These are phyloP conservation scores for Spodoptera exigua DNA, from an alignment of 2,888 invertebrate species.

Conservation along the genomic window DNA sequence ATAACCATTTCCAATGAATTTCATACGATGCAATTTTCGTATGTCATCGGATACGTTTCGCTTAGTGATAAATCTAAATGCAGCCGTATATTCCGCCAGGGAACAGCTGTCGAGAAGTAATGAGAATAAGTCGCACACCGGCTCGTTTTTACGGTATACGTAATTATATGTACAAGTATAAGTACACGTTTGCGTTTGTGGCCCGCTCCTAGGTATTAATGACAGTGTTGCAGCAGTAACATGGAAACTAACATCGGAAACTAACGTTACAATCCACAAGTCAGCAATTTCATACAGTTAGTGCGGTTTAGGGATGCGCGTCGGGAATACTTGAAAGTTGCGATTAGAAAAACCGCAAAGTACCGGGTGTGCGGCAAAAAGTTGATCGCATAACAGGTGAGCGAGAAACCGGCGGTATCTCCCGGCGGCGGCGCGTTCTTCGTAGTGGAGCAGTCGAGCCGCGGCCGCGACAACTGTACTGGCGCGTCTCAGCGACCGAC, in stretches of 20 bases:
- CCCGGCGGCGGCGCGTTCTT: slow-evolving; percentile 47
- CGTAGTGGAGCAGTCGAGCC: slow-evolving; percentile 23
- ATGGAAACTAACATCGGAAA: slow-evolving; percentile 51
- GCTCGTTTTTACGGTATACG: slow-evolving; percentile 57
- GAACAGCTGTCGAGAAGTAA: slow-evolving; percentile 59
- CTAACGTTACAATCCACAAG: slow-evolving; percentile 63
- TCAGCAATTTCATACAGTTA: slow-evolving; percentile 77
- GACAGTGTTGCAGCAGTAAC: slow-evolving; percentile 66
- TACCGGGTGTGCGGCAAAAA: slow-evolving; percentile 70
- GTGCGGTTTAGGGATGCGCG: slow-evolving; percentile 74
- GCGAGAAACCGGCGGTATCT: slow-evolving; percentile 62
- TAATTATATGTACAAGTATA: slow-evolving; percentile 62
- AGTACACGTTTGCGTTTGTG: slow-evolving; percentile 62
- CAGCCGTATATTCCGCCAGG: slow-evolving; percentile 54
- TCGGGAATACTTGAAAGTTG: slow-evolving; percentile 69
- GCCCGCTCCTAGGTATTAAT: slow-evolving; percentile 72
- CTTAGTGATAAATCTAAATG: slow-evolving; percentile 54
- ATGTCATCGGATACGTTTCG: slow-evolving; percentile 56
- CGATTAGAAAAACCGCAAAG: slow-evolving; percentile 75
- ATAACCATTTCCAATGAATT: slow-evolving; percentile 65
- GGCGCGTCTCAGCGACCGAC: slow-evolving; percentile 5
- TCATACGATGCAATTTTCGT: slow-evolving; percentile 55
- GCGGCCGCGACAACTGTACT: slow-evolving; percentile 40
- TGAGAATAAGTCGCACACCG: slow-evolving; percentile 52
- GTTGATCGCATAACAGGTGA: slow-evolving; percentile 70